Evolutionary conservation across 2,113 vertebrate species (phyloP), one percentile per base, ranked within the genome.

Genomic region (Sorex araneus): DNA sequence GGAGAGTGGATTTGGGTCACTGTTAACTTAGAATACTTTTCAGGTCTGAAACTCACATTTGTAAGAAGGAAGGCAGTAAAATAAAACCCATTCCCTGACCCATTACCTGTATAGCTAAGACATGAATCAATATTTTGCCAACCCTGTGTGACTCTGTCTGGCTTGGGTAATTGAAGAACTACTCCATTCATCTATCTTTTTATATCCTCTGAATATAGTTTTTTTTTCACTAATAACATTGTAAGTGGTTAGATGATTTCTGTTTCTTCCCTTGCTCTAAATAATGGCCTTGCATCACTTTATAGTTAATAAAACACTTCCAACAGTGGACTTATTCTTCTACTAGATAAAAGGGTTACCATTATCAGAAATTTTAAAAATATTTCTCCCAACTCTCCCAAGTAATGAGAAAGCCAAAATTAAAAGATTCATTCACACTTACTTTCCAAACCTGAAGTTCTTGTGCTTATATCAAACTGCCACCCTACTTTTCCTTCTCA

Each of bases 301-400:
- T 47, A 63, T 32, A 67, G 67, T 92, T 83, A 80, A 30, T 18
- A 63, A 89, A 90, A 67, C 3, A 91, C 85, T 15, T 21, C 28
- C 23, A 16, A 60, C 19, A 54, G 80, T 8, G 76, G 84, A 45
- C 67, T 80, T 91, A 90, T 47, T 77, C 74, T 74, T 84, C 57
- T 83, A 0, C 15, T 83, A 23, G 7, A 6, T 50, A 8, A 81
- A 89, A 91, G 10, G 73, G 21, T 60, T 84, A 43, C 9, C 13
- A 36, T 69, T 13, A 80, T 57, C 19, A 84, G 76, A 87, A 60
- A 87, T 69, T 69, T 94, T 66, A 77, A 50, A 25, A 91, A 77
- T 21, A 43, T 3, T 45, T 89, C 6, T 9, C 23, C 25, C n/a
- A 69, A 63, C 27, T 21, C 54, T 86, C 30, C 25, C 30, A 83